These are phyloP conservation scores for Pyrocoelia pectoralis DNA, from an alignment of 2,888 invertebrate species.

Conservation along the genomic window DNA sequence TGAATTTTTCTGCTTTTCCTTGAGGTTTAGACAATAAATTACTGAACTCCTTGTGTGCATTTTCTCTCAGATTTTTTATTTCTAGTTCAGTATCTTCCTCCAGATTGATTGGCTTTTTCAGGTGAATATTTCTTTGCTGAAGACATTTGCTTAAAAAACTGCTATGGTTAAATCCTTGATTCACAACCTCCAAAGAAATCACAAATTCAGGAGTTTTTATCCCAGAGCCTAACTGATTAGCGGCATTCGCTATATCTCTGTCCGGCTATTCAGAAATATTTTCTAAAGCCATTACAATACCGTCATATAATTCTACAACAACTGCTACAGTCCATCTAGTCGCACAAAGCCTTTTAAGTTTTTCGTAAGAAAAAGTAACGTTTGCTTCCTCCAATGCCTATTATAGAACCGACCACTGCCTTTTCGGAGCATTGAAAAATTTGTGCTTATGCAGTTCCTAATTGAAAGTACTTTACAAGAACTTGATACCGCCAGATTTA, in stretches of 20 bases:
- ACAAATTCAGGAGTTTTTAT: not conserved
- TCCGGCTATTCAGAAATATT: too few species aligned
- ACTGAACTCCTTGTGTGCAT: not conserved
- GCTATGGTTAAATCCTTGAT: too few species aligned
- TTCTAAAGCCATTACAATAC: not conserved
- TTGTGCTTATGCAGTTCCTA: not conserved
- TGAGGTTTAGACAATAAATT: not conserved
- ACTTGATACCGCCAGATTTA: too few species aligned
- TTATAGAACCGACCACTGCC: not conserved
- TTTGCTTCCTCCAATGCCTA: too few species aligned
- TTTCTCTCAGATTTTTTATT: not conserved
- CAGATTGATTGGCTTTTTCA: not conserved
- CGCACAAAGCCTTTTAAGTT: too few species aligned
- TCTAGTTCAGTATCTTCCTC: not conserved
- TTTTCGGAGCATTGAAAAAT: not conserved
- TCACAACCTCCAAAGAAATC: too few species aligned
- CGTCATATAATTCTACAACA: too few species aligned
- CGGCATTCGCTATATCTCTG: too few species aligned
- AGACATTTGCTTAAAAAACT: not conserved
- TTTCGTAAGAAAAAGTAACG: too few species aligned
- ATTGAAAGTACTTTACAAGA: constrained; percentile 4
- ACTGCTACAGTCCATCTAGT: too few species aligned
- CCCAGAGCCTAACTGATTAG: not conserved
- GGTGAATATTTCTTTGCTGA: not conserved
- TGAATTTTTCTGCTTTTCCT: constrained; percentile 3